Base-by-base conservation (phyloP, 2,888 invertebrate species). In the Limnephilus lunatus region DNA sequence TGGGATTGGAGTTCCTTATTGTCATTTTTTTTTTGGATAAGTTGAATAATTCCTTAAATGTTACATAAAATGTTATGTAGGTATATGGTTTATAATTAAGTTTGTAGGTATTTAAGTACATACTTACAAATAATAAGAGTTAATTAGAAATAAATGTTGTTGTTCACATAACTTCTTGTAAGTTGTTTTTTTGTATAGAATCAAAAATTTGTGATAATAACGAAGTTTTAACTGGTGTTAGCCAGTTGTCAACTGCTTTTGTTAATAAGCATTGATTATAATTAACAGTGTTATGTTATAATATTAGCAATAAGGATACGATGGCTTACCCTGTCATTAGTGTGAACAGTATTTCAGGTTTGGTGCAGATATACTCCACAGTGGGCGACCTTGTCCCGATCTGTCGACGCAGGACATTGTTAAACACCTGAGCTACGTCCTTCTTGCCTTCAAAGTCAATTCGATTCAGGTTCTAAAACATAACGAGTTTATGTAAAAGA, bases 351-450 rank as follows among this genome's bases (percentile, higher is more conserved):
- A 99, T 99, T 96, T 99, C 99, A 92, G 99, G 99, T 95, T 99
- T 99, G 94, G 99, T 99, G 96, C 99, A 99, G 95, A 99, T 99
- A 95, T 99, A 99, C 96, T 99, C 99, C 91, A 99, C 99, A 92
- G 99, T 99, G 44, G 99, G 99, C 91, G 99, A 98, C 94, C 99
- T 97, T 92, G 99, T 99, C 93, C 99, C 99, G 95, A 99, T 99
- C 96, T 99, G 99, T 95, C 99, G 97, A 95, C 99, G 97, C 94
- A 99, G 97, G 95, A 99, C 98, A 97, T 99, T 99, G 96, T 99
- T 99, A 96, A 99, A 99, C 94, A 99, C 99, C 96, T 99, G 99
- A 93, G 99, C 99, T 94, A 99, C 99, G 97, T 99, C 99, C 96
- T 99, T 99, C 95, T 99, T 99, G 87, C 99, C 99, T 97, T 99